A percentile compares a stretch with the other conserved stretches of the same genome.
phyloP scores from a whole-genome alignment of 2,113 vertebrate species.

The Periophthalmodon schlosseri region DNA sequence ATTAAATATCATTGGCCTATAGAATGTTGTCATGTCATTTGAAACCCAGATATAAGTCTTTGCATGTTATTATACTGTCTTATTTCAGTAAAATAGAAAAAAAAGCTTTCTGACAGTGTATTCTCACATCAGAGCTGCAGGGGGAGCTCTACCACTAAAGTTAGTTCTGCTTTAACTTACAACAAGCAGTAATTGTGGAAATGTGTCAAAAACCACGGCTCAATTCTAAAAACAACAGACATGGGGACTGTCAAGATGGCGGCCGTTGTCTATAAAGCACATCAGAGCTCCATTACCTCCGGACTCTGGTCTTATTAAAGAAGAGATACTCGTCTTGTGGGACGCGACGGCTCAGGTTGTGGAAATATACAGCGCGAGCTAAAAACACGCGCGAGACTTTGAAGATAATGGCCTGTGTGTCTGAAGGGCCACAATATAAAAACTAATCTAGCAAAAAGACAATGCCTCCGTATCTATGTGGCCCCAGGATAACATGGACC shows the following conservation, averaged over 20 bases:
- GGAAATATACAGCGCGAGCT: not conserved
- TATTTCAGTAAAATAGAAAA: too few species aligned
- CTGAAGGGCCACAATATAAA: slow-evolving; percentile 11
- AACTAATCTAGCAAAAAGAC: slow-evolving; percentile 15
- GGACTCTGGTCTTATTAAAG: slow-evolving; percentile 11
- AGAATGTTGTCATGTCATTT: too few species aligned
- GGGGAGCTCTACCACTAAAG: too few species aligned
- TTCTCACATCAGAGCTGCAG: too few species aligned
- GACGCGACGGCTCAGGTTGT: slow-evolving; percentile 1
- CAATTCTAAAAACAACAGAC: not conserved
- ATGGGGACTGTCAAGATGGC: not conserved
- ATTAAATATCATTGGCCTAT: too few species aligned
- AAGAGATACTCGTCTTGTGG: slow-evolving; percentile 6
- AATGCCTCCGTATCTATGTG: not conserved
- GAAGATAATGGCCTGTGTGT: slow-evolving; percentile 10
- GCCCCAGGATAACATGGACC: not conserved
- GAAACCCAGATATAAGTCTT: too few species aligned
- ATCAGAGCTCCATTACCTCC: slow-evolving; percentile 9
- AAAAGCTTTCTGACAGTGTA: too few species aligned
- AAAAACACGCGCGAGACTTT: slow-evolving; percentile 4
- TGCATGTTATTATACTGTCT: too few species aligned
- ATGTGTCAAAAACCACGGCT: not conserved
- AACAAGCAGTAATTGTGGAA: not conserved
- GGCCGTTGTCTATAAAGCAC: not conserved
- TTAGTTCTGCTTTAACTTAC: not conserved